Evolutionary conservation across 1,140 invertebrate species (phyloP).

Genomic region (Lutraria rhynchaena): DNA sequence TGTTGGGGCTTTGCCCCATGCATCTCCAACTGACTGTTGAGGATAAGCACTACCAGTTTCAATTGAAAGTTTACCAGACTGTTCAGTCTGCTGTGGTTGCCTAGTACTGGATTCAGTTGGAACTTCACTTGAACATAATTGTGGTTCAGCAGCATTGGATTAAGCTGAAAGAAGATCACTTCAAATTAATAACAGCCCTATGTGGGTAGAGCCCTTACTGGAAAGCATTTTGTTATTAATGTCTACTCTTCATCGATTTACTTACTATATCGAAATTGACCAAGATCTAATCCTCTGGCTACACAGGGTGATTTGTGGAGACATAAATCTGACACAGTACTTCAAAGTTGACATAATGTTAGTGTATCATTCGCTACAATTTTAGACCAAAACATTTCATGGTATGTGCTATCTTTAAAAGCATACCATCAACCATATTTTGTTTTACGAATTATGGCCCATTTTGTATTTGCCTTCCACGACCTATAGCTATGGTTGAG

Average conservation of each 20-base stretch:
- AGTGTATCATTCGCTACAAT: constrained; percentile 21
- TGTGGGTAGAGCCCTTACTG: constrained; percentile 38
- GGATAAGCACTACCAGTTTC: constrained; percentile 18
- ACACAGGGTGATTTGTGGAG: constrained; percentile 32
- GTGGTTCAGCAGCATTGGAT: constrained; percentile 36
- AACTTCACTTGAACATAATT: constrained; percentile 21
- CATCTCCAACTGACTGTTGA: constrained; percentile 22
- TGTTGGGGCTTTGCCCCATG: constrained; percentile 29
- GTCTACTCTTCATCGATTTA: constrained; percentile 19
- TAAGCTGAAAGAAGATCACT: constrained; percentile 21
- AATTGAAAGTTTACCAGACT: constrained; percentile 20
- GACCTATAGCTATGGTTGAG: constrained; percentile 25
- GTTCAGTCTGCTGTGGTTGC: constrained; percentile 16
- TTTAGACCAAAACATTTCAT: constrained; percentile 16
- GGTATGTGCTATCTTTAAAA: constrained; percentile 31
- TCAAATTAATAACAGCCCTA: constrained; percentile 33
- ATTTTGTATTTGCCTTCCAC: constrained; percentile 34
- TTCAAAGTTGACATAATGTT: constrained; percentile 23
- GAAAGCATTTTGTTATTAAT: constrained; percentile 6
- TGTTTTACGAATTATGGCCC: constrained; percentile 26
- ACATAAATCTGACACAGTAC: constrained; percentile 34
- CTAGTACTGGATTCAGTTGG: constrained; percentile 22
- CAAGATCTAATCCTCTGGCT: background rate
- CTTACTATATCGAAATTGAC: constrained; percentile 14
- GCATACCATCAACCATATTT: constrained; percentile 16